Conservation (phyloP, 2,797 vertebrate genomes). For the Falco peregrinus region DNA sequence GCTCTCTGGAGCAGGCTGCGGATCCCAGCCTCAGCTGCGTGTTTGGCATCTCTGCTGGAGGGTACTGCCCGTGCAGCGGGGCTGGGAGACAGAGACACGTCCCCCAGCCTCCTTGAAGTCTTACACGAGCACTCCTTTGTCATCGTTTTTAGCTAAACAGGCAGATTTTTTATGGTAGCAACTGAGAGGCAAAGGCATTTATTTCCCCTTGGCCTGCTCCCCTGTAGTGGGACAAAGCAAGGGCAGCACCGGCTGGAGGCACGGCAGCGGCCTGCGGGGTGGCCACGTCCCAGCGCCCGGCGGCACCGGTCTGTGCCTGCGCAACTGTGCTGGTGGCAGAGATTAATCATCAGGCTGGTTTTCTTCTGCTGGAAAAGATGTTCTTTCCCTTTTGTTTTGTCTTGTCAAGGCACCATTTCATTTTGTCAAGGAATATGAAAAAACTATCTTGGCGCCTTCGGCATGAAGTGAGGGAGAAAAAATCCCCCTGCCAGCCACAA, state of each 20-base stretch:
- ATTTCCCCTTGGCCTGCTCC: background rate
- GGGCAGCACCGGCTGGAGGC: background rate
- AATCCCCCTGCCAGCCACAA: background rate
- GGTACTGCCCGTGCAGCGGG: fast-evolving
- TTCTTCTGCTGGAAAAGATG: background rate
- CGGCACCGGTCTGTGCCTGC: background rate
- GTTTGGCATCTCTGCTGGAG: background rate
- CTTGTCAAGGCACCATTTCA: background rate
- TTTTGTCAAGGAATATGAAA: background rate
- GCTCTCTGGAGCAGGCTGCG: background rate
- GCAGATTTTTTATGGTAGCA: background rate
- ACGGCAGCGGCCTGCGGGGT: background rate
- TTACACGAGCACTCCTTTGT: background rate
- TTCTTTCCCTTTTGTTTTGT: background rate
- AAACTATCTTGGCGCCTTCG: background rate
- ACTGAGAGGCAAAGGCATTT: background rate
- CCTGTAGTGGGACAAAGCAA: background rate
- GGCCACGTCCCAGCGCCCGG: fast-evolving
- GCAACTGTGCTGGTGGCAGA: fast-evolving
- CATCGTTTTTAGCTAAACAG: background rate
- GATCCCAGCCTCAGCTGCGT: background rate
- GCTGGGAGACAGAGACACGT: background rate
- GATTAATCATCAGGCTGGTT: background rate
- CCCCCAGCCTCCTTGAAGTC: background rate
- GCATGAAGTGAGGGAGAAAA: background rate